Conservation (phyloP, 2,888 invertebrate species). For the Kuschelorhynchus macadamiae region DNA sequence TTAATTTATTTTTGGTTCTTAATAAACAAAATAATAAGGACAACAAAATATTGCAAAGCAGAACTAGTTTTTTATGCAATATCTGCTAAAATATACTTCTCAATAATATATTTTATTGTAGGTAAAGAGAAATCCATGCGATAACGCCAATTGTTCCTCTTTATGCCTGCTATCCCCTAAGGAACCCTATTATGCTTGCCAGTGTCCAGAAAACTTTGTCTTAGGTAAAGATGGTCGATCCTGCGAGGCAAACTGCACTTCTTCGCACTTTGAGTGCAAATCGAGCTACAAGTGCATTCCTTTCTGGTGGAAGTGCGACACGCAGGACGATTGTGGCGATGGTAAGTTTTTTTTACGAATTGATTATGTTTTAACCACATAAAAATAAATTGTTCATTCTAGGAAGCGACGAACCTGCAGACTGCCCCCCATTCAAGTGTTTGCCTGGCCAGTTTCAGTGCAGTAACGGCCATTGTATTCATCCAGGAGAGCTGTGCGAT, state of each 20-base stretch:
- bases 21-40: too few species aligned
- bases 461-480: slow-evolving; percentile 79
- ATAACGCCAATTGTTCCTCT: slow-evolving; percentile 81
- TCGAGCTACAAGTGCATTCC: slow-evolving; percentile 90
- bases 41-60: too few species aligned
- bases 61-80: too few species aligned
- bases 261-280: slow-evolving; percentile 86
- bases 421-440: slow-evolving; percentile 83
- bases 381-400: background rate
- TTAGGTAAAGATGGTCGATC: slow-evolving; percentile 74
- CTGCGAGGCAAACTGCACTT: slow-evolving; percentile 83
- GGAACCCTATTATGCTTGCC: slow-evolving; percentile 76
- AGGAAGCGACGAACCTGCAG: slow-evolving; percentile 84
- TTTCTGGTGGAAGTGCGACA: slow-evolving; percentile 88
- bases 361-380: too few species aligned
- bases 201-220: slow-evolving; percentile 85
- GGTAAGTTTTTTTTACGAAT: slow-evolving; percentile 60
- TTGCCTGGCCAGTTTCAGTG: slow-evolving; percentile 91
- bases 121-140: slow-evolving; percentile 71
- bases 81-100: too few species aligned
- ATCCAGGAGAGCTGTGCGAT: slow-evolving; percentile 87
- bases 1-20: too few species aligned
- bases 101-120: background rate
- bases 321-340: slow-evolving; percentile 83
- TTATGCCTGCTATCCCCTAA: slow-evolving; percentile 84